phyloP scores from a whole-genome alignment of 2,113 vertebrate species.

The Protobothrops flavoviridis region DNA sequence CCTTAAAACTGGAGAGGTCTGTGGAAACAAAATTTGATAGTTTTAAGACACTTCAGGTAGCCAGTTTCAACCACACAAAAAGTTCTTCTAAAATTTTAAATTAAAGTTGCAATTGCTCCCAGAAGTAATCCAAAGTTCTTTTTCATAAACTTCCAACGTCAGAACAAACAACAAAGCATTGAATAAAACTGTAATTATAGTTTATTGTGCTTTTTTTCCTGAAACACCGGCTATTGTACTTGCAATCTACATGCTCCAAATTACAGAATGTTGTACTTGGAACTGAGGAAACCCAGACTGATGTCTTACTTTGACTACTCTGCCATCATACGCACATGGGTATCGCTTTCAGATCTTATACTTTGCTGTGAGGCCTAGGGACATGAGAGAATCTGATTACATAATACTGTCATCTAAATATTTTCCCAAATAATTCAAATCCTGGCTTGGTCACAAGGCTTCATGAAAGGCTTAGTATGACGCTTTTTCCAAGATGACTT shows the following conservation, averaged over 20 bases:
- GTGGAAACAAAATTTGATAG: constrained; percentile 47
- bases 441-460: neutral
- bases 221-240: neutral
- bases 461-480: neutral
- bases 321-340: neutral
- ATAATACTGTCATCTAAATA: neutral
- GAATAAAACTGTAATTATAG: neutral
- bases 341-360: neutral
- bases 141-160: accelerated
- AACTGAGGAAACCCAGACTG: neutral
- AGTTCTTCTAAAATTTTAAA: neutral
- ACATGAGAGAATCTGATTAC: neutral
- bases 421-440: neutral
- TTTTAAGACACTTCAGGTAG: neutral
- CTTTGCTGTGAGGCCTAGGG: neutral
- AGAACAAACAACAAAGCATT: neutral
- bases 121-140: neutral
- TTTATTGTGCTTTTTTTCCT: neutral
- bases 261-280: neutral
- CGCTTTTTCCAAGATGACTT: neutral
- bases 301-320: neutral
- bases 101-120: neutral
- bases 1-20: constrained; percentile 92
- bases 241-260: neutral
- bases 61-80: neutral